phyloP scores from a whole-genome alignment of 2,113 vertebrate species.

The Callipepla squamata region DNA sequence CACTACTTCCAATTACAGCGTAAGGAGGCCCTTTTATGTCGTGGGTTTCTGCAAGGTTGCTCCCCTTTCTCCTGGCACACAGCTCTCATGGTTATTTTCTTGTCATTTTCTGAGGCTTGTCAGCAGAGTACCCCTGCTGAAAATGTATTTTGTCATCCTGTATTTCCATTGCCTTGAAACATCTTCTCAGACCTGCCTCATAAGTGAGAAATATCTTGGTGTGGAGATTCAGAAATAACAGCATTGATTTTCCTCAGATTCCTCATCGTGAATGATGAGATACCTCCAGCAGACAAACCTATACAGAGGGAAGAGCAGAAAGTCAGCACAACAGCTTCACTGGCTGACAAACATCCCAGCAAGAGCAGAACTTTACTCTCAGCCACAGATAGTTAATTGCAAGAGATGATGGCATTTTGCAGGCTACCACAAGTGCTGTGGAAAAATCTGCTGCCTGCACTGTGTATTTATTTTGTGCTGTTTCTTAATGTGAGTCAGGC shows the following conservation, averaged over 20 bases:
- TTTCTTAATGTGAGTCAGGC: background rate
- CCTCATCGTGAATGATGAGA: background rate
- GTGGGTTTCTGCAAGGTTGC: background rate
- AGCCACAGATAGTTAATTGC: background rate
- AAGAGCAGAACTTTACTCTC: background rate
- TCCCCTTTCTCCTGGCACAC: background rate
- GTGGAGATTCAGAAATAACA: background rate
- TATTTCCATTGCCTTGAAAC: background rate
- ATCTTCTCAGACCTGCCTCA: background rate
- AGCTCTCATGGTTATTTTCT: background rate
- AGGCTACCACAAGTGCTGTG: background rate
- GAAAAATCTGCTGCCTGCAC: background rate
- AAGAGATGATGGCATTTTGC: background rate
- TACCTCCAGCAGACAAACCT: background rate
- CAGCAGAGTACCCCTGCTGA: background rate
- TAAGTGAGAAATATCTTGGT: background rate
- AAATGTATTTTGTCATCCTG: accelerated
- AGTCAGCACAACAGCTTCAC: background rate
- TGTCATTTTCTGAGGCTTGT: background rate
- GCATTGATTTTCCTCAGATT: background rate
- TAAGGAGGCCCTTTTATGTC: background rate
- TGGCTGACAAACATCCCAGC: background rate
- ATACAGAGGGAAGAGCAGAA: accelerated
- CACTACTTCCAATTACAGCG: background rate
- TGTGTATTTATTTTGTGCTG: background rate